Conservation (phyloP, 1,140 invertebrate genomes). For the Euwallacea fornicatus region DNA sequence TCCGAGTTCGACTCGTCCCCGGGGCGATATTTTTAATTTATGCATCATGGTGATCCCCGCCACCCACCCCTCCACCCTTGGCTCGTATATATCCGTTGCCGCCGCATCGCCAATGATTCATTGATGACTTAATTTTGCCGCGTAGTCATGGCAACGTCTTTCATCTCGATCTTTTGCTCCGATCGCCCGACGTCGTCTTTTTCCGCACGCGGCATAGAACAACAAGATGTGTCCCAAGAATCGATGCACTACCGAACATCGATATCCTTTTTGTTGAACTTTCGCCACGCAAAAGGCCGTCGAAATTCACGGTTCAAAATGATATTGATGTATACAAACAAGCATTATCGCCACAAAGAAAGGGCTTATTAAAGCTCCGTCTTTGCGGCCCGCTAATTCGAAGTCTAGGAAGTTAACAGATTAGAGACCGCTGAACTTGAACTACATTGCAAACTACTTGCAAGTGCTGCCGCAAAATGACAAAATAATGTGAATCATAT, state of each 20-base stretch:
- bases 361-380: too few relatives aligned
- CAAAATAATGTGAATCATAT: too few relatives aligned
- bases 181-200: conserved; percentile 42
- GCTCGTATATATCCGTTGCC: conserved; percentile 40
- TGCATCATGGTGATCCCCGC: conserved; percentile 41
- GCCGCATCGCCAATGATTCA: conserved; percentile 52
- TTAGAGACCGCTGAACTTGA: too few relatives aligned
- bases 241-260: conserved; percentile 16
- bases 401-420: too few relatives aligned
- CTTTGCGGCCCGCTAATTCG: too few relatives aligned
- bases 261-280: not conserved
- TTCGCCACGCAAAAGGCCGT: too few relatives aligned
- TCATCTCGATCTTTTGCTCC: conserved; percentile 42
- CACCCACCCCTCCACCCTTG: conserved; percentile 10
- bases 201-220: conserved; percentile 33
- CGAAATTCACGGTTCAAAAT: too few relatives aligned
- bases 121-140: conserved; percentile 52
- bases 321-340: too few relatives aligned
- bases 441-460: too few relatives aligned
- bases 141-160: conserved; percentile 46
- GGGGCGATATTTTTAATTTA: conserved; percentile 49
- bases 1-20: conserved; percentile 26
- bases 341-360: too few relatives aligned
- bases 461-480: too few relatives aligned
- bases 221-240: not conserved